Evolutionary conservation across 2,113 vertebrate species (phyloP).

Genomic region (Microcebus ravelobensis): DNA sequence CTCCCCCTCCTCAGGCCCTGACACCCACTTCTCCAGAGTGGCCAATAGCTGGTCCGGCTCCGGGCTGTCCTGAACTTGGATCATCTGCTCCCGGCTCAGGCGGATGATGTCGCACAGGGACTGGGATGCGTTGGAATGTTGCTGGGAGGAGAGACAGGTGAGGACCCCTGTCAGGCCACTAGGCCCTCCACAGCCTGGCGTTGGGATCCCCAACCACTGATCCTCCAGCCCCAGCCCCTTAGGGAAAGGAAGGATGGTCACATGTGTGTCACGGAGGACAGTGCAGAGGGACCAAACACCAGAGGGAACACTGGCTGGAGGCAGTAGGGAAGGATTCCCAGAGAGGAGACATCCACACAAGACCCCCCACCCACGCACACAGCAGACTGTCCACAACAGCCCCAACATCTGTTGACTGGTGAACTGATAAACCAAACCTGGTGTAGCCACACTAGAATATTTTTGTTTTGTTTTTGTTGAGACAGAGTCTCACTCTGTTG

Average conservation of each 20-base stretch:
- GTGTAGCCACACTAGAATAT: neutral
- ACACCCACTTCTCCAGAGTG: slow-evolving; percentile 84
- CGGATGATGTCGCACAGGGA: slow-evolving; percentile 86
- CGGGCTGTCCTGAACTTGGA: slow-evolving; percentile 82
- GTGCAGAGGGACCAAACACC: neutral
- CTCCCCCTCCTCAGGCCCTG: rapidly evolving
- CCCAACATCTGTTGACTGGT: rapidly evolving
- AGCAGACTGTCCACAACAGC: neutral
- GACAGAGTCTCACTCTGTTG: too few species aligned
- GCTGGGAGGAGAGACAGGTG: slow-evolving; percentile 56
- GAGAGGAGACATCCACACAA: neutral
- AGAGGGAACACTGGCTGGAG: neutral
- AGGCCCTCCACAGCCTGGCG: neutral
- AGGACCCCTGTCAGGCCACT: rapidly evolving
- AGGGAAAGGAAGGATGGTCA: neutral
- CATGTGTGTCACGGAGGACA: neutral
- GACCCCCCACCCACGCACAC: rapidly evolving
- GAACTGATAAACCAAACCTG: rapidly evolving
- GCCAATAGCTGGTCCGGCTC: slow-evolving; percentile 84
- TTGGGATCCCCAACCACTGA: neutral
- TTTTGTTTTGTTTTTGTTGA: too few species aligned
- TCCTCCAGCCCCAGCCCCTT: neutral
- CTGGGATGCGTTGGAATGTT: slow-evolving; percentile 87
- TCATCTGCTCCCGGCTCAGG: slow-evolving; percentile 85
- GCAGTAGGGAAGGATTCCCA: neutral